Evolutionary conservation across 2,113 vertebrate genomes (phyloP).

Genomic region (Bucco capensis): DNA sequence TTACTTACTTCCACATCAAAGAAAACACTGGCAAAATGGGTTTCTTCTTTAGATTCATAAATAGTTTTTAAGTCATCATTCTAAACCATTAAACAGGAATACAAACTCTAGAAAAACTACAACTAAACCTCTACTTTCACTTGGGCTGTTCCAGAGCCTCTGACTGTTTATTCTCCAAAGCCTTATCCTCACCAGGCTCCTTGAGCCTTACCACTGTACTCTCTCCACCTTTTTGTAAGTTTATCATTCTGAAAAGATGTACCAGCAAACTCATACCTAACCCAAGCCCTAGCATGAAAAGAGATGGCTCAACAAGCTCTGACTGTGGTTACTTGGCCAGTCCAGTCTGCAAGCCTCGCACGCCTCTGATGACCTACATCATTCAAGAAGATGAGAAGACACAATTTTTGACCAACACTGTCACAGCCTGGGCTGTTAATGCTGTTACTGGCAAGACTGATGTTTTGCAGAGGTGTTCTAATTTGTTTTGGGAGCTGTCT

Average conservation of each 20-base stretch:
- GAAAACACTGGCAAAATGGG: not conserved
- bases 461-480: accelerated
- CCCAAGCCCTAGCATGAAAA: not conserved
- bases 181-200: not conserved
- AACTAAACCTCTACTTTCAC: not conserved
- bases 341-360: not conserved
- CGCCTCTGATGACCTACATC: not conserved
- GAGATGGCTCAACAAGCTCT: not conserved
- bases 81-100: not conserved
- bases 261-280: not conserved
- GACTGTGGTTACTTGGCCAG: not conserved
- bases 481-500: not conserved
- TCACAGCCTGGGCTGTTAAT: not conserved
- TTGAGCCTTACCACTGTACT: not conserved
- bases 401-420: not conserved
- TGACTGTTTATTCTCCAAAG: not conserved
- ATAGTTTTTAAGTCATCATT: not conserved
- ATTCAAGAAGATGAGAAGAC: not conserved
- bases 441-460: not conserved
- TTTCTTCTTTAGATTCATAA: not conserved
- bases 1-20: not conserved
- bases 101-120: not conserved
- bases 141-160: not conserved
- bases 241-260: not conserved
- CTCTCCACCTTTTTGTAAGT: not conserved